Evolutionary conservation across 2,113 vertebrate species (phyloP), one percentile per base, ranked within the genome.

Genomic region (Epinephelus fuscoguttatus): DNA sequence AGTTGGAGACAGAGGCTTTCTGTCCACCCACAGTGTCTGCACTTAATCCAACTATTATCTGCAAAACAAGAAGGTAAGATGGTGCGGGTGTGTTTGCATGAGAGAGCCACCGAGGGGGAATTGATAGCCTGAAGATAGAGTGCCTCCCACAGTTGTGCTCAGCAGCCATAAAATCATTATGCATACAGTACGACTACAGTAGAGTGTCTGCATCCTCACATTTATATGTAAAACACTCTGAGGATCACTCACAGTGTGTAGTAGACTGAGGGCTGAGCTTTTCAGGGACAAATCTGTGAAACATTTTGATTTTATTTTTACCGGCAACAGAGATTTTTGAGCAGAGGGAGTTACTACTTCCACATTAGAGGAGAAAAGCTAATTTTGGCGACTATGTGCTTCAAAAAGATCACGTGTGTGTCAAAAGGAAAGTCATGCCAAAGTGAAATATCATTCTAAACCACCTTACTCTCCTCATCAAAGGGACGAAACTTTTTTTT

Each of bases 101-200:
- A 70, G 70, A 82, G 80, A 27, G 71, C 27, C 21, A 70, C 47
- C 70, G 56, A 73, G 53, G 4, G 33, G 59, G 27, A 75, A 57
- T 27, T 70, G 67, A 77, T 82, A 82, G 68, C 80, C 60, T 74
- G 81, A 76, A 84, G 67, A 76, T 80, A 68, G 56, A 90, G 75
- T 66, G 66, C 84, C 87, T 88, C 86, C 76, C 81, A 88, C 42
- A 42, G 70, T 64, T 82, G 63, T 74, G 59, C 70, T 78, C 70
- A 50, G 64, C 17, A 70, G 61, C 72, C 73, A 70, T 70, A 27
- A 67, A 70, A 63, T 53, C 45, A 72, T 73, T 75, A 30, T 80
- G 37, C 62, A 68, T 42, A 70, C 72, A 78, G 49, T 60, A 76
- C 17, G 63, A 52, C 72, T 88, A 73, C 67, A 80, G 67, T 62